Evolutionary conservation across 2,113 vertebrate genomes (phyloP).

Genomic region (Muntiacus reevesi): DNA sequence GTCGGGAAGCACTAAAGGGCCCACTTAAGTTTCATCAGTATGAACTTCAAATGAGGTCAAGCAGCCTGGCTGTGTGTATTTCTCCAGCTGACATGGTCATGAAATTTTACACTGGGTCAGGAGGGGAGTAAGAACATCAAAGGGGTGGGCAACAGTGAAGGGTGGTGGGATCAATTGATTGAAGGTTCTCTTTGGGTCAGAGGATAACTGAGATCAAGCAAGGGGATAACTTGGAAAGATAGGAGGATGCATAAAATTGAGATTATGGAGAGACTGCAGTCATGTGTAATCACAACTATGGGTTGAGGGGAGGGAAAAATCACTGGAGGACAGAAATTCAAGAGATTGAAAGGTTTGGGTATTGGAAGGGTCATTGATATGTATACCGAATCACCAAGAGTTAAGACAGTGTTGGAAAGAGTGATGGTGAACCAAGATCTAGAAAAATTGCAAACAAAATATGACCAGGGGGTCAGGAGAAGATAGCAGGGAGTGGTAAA

Average conservation of each 20-base stretch:
- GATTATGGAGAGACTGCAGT: background rate
- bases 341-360: background rate
- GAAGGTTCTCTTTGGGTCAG: background rate
- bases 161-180: background rate
- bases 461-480: background rate
- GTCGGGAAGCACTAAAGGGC: background rate
- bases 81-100: background rate
- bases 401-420: background rate
- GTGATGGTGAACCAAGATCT: background rate
- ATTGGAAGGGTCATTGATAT: background rate
- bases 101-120: background rate
- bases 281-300: background rate
- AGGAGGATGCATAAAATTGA: background rate
- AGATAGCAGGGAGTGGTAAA: background rate
- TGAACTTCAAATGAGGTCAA: background rate
- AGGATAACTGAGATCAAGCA: background rate
- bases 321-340: background rate
- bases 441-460: background rate
- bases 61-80: background rate
- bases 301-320: background rate
- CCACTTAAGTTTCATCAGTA: background rate
- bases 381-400: background rate
- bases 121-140: background rate
- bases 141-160: background rate
- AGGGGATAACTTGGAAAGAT: background rate